Evolutionary conservation across 2,113 vertebrate genomes (phyloP), one percentile per base, ranked within the genome.

Genomic region (Heterocephalus glaber): DNA sequence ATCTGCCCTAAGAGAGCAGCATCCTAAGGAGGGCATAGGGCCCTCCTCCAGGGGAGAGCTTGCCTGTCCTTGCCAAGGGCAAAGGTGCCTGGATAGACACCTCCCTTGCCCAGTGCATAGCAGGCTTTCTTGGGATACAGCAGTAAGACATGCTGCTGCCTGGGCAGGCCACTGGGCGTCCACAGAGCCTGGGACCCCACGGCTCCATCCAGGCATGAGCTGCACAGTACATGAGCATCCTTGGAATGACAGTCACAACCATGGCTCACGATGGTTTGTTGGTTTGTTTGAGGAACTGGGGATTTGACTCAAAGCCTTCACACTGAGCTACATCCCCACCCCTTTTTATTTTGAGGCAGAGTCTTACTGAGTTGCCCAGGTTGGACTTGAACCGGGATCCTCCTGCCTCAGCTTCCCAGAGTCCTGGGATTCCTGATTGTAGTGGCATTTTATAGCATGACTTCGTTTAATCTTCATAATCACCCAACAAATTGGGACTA

Each of bases 131-230:
- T 17, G 13, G 33, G 38, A 22, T 52, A 12, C n/a, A 70, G 30
- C 35, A 28, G 16, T 58, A 0, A 0, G 13, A 0, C 44, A 30
- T 33, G 26, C 26, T 30, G 44, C 30, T 77, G 44, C 13, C 44
- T 17, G 26, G 74, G 44, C 26, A 77, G 26, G 44, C 74, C 44
- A 47, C 44, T 33, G 44, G 74, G 74, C 28, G 9, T 77, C 74
- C 44, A 30, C 26, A 20, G 49, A 70, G 7, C 47, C 19, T 60
- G 11, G 61, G 47, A 20, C 56, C 38, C 24, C 3, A 47, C 52
- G 24, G 24, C 80, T 61, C 89, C 61, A 19, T 44, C 16, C 16
- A 16, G 74, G 10, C 2, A 0, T 41, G 44, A 49, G 12, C 28
- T 22, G 30, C 26, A 2, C 30, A 22, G 49, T 24, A 11, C 10